Evolutionary conservation across 2,888 invertebrate species (phyloP), one percentile per base, ranked within the genome.

Genomic region (Cepaea hortensis): DNA sequence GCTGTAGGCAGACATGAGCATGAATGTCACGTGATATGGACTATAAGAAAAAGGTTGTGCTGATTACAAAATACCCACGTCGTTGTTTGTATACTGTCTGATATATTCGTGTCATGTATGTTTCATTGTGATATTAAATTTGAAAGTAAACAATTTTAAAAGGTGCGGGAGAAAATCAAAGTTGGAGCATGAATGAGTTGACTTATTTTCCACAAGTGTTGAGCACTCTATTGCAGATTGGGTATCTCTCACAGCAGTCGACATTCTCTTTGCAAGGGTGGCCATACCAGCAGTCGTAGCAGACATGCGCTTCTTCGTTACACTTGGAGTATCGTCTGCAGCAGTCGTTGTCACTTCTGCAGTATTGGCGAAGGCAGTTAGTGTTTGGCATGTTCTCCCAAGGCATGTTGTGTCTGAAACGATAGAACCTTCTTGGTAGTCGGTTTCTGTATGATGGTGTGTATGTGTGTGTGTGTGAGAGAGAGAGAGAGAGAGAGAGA

Each of bases 231-330:
- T 90, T 90, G 88, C 93, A 93, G 83, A 89, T 85, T 0, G 94
- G 93, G 88, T 89, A 94, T 55, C 90, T 84, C 79, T 91, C 88
- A 81, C 93, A 94, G 90, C 93, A 94, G 89, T 94, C 93, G 46
- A 88, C 88, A 77, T 90, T 89, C 4, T 90, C 87, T 50, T 82
- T 87, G 86, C 94, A 94, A 6, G 92, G 92, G 75, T 92, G 91
- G 20, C 92, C 93, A 82, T 92, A 92, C 94, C 93, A 94, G 87
- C 94, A 94, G 88, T 93, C 92, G 85, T 92, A 92, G 87, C 93
- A 94, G n/a, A 92, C 90, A 23, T 90, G 90, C 0, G 92, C 92
- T 61, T 91, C 91, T 46, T 86, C 88, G 89, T 94, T 93, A 87
- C 93, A 94, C 48, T 92, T 91, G 86, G 92, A 92, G 89, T 91